phyloP scores from a whole-genome alignment of 2,888 invertebrate genomes.

The Ormyrus rosae region DNA sequence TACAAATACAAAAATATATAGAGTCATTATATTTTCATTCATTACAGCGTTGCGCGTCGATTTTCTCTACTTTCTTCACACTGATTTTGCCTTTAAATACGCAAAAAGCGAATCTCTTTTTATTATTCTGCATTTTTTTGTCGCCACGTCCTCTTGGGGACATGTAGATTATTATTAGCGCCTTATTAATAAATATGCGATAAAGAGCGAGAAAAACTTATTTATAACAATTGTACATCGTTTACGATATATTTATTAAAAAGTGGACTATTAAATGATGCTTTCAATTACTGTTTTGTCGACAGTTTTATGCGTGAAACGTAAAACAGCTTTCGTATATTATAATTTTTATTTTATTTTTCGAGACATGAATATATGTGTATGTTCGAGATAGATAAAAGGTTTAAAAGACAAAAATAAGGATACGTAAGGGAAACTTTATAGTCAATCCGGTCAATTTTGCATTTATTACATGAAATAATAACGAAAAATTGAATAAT shows the following conservation, averaged over 20 bases:
- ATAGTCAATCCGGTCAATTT: constrained; percentile 56
- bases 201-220: constrained; percentile 59
- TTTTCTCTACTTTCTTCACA: constrained; percentile 34
- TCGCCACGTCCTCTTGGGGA: constrained; percentile 2
- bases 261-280: constrained; percentile 60
- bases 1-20: neutral
- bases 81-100: constrained; percentile 42
- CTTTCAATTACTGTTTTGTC: constrained; percentile 59
- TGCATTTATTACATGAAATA: constrained; percentile 48
- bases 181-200: constrained; percentile 58
- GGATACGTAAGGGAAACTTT: constrained; percentile 41
- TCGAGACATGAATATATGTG: neutral
- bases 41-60: constrained; percentile 30
- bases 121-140: constrained; percentile 65
- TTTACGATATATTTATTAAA: constrained; percentile 71
- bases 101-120: constrained; percentile 45
- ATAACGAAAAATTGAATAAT: constrained; percentile 20
- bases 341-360: constrained; percentile 14
- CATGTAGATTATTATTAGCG: constrained; percentile 62
- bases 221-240: constrained; percentile 70
- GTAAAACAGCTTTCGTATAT: neutral
- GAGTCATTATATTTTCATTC: constrained; percentile 29
- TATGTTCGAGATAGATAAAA: constrained; percentile 32
- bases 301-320: constrained; percentile 19
- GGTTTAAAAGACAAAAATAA: constrained; percentile 28